These are phyloP conservation scores for Cranoglanis bouderius DNA, from an alignment of 2,113 vertebrate genomes.

Conservation along the genomic window DNA sequence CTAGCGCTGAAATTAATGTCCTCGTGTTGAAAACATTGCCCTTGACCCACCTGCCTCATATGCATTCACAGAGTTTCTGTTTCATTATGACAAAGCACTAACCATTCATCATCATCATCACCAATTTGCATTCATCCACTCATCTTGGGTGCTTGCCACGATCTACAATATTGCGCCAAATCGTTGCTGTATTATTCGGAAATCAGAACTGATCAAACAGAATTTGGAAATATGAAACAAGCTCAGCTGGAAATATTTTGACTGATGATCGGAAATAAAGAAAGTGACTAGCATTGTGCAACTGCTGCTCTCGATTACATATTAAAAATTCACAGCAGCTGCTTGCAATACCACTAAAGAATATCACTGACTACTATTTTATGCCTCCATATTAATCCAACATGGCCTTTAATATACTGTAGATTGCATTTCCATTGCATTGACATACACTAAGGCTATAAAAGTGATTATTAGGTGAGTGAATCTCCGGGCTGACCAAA, in stretches of 20 bases:
- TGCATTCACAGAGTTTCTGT: not conserved
- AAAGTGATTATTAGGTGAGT: not conserved
- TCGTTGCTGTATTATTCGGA: not conserved
- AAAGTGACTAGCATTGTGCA: not conserved
- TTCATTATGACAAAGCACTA: not conserved
- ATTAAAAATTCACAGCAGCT: not conserved
- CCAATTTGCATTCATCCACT: not conserved
- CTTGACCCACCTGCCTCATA: not conserved
- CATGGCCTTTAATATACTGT: not conserved
- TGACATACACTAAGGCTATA: not conserved
- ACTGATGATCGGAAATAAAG: conserved; percentile 14
- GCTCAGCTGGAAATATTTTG: not conserved
- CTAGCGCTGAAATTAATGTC: not conserved
- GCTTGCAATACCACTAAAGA: not conserved
- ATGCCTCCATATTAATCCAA: not conserved
- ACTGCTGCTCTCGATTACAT: not conserved
- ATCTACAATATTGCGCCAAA: not conserved
- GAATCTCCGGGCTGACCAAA: not conserved
- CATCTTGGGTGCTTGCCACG: not conserved
- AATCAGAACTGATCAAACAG: not conserved
- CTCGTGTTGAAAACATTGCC: not conserved
- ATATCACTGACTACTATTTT: not conserved
- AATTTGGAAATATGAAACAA: not conserved
- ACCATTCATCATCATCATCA: conserved; percentile 21
- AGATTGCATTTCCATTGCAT: not conserved